phyloP scores from a whole-genome alignment of 2,797 vertebrate species.

The Gouania willdenowi region DNA sequence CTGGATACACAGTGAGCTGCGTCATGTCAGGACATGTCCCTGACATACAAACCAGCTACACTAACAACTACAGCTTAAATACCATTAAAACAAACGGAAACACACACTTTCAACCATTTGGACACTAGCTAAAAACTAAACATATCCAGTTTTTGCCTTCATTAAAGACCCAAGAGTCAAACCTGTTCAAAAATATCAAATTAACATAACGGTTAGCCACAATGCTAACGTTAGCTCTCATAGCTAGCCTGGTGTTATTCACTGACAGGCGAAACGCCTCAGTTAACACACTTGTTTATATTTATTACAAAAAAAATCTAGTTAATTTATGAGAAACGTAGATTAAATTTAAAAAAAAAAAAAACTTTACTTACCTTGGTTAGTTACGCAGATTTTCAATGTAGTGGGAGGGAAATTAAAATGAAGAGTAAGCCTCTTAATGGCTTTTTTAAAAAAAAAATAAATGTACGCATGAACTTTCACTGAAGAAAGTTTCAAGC shows the following conservation, averaged over 20 bases:
- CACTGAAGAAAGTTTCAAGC: constrained; percentile 71
- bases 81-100: no score
- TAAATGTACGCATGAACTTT: constrained; percentile 59
- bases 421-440: constrained; percentile 3
- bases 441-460: constrained; percentile 22
- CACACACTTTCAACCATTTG: no score
- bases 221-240: constrained; percentile 26
- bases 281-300: no score
- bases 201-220: constrained; percentile 10
- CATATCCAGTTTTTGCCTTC: no score
- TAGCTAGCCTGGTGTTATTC: background rate
- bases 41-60: constrained; percentile 7
- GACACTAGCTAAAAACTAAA: no score
- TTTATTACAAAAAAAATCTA: no score
- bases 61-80: no score
- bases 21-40: constrained; percentile 71
- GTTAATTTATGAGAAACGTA: background rate
- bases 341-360: background rate
- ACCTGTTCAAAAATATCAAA: background rate
- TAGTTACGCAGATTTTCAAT: constrained; percentile 25
- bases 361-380: constrained; percentile 50
- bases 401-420: background rate
- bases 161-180: no score
- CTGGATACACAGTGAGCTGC: no score
- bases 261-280: no score